phyloP scores from a whole-genome alignment of 2,113 vertebrate species.

The Austrofundulus limnaeus region DNA sequence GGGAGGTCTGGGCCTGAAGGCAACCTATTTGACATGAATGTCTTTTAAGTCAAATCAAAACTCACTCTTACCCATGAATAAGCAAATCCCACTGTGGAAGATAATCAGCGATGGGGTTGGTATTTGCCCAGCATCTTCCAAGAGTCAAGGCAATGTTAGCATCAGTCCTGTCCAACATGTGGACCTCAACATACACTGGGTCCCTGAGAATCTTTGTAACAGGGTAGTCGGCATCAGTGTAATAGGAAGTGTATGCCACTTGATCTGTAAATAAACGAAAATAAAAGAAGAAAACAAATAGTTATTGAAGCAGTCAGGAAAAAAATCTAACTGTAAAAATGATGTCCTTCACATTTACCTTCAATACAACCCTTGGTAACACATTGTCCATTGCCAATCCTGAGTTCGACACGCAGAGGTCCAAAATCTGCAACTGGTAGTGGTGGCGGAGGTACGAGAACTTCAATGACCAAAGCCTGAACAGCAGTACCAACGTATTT shows the following conservation, averaged over 20 bases:
- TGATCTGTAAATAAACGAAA: conserved; percentile 61
- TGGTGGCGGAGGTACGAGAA: conserved; percentile 27
- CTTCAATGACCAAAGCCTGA: conserved; percentile 56
- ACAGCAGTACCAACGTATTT: conserved; percentile 57
- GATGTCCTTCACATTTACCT: conserved; percentile 42
- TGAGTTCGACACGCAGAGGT: conserved; percentile 65
- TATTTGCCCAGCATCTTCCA: conserved; percentile 83
- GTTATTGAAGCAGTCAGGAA: neutral
- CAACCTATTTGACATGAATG: neutral
- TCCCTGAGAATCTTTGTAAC: conserved; percentile 76
- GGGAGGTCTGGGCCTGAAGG: too few species aligned
- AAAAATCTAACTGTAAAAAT: neutral
- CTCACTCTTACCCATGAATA: conserved; percentile 72
- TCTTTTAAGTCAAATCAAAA: neutral
- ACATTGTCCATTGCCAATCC: conserved; percentile 66
- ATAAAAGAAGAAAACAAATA: too few species aligned
- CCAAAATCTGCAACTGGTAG: conserved; percentile 56
- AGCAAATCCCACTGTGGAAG: conserved; percentile 81
- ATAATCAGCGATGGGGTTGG: conserved; percentile 38
- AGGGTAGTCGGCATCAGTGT: conserved; percentile 60
- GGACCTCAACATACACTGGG: conserved; percentile 80
- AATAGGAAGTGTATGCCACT: conserved; percentile 60
- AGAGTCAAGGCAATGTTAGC: conserved; percentile 81
- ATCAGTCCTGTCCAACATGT: conserved; percentile 79
- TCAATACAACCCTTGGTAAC: conserved; percentile 54